A percentile compares a stretch with the other conserved stretches of the same genome.
Conservation (phyloP, 2,113 vertebrate genomes). For the Sinocyclocheilus anshuiensis region DNA sequence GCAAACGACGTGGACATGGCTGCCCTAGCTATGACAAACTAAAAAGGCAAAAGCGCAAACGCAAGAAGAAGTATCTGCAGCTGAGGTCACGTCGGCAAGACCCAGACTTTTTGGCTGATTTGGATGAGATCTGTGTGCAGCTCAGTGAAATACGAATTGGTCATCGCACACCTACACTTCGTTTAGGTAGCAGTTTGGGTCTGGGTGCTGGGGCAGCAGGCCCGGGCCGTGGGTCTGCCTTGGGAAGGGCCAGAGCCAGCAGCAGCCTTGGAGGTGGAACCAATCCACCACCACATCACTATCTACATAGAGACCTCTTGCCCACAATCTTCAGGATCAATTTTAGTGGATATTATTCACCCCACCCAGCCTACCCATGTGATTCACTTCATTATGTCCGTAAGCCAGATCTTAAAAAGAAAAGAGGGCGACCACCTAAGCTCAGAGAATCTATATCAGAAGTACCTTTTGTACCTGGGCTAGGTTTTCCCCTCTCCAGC, state of each 20-base stretch:
- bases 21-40: conserved; percentile 94
- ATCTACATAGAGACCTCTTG: conserved; percentile 90
- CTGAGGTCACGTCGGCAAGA: conserved; percentile 87
- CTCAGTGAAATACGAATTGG: conserved; percentile 93
- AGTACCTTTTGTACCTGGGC: conserved; percentile 93
- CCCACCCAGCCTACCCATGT: conserved; percentile 83
- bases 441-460: conserved; percentile 95
- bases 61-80: conserved; percentile 97
- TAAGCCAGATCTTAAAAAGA: conserved; percentile 92
- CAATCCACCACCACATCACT: conserved; percentile 86
- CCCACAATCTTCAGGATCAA: conserved; percentile 93
- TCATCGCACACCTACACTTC: conserved; percentile 83
- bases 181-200: conserved; percentile 69
- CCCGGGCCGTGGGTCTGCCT: conserved; percentile 59
- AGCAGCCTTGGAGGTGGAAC: conserved; percentile 65
- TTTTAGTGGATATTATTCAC: conserved; percentile 95
- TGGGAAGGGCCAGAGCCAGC: conserved; percentile 62
- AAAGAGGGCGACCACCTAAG: conserved; percentile 93
- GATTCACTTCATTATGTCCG: conserved; percentile 94
- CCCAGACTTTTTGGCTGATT: conserved; percentile 90
- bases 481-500: conserved; percentile 88
- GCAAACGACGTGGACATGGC: conserved; percentile 90
- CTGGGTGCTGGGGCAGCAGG: conserved; percentile 59
- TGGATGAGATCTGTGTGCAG: conserved; percentile 89
- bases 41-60: conserved; percentile 95